Evolutionary conservation across 2,888 invertebrate species (phyloP), one percentile per base, ranked within the genome.

Genomic region (Apamea monoglypha): DNA sequence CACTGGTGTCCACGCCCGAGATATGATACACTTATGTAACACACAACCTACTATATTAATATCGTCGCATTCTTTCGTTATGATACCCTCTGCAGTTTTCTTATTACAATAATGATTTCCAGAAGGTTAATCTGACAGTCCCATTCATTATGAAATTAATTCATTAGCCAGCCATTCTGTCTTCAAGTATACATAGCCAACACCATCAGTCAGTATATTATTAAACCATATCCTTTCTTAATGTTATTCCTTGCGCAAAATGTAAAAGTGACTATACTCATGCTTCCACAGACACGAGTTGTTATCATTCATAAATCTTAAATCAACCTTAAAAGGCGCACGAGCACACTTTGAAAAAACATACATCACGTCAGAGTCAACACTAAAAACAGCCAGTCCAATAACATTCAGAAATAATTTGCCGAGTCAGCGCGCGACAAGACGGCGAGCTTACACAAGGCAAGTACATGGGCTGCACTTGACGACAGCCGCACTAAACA

Each of bases 381-480:
- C 76, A 72, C 80, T 79, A 79, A 87, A 83, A 80, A 59, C 72
- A 69, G 74, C 72, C 32, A 69, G 69, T 78, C 64, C 78, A 79
- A 82, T 74, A 77, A 78, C 61, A 77, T 76, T 75, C 74, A 61
- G 47, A 86, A 86, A 89, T 89, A 88, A 78, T 64, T 50, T 72
- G 85, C 63, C 76, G 85, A 88, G 80, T 83, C 74, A 85, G 59
- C 67, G 50, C 53, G 73, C 44, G 82, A 79, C 84, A 74, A 79
- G 44, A 76, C 61, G 75, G 83, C 75, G 73, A 73, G 66, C 85
- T 73, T 29, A 61, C 61, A 66, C 70, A 63, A 78, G 72, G 66
- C 12, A 47, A 56, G 50, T 40, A 56, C 75, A 44, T 18, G 56
- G 56, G n/a, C 47, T 80, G 82, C 87, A 87, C 89, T 82, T 74